Percentiles rank a stretch among this genome's conserved stretches.
Conservation (phyloP, 2,888 invertebrate genomes). For the Mylabris sibirica region DNA sequence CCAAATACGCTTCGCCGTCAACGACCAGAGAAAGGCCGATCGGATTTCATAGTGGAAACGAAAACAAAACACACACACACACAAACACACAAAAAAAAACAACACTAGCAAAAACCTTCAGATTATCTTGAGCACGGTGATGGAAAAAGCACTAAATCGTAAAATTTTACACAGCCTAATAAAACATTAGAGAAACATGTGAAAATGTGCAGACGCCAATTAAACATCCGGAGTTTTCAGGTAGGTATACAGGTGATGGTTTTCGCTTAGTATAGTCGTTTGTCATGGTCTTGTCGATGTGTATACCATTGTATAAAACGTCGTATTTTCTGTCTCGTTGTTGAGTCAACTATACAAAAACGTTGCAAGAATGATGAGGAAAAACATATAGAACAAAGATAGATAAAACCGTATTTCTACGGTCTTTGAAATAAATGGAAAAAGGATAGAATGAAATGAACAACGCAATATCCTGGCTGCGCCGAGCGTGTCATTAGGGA, state of each 20-base stretch:
- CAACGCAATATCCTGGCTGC: constrained; percentile 51
- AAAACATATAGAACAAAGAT: not conserved
- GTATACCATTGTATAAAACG: not conserved
- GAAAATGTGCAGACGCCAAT: not conserved
- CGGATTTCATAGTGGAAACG: not conserved
- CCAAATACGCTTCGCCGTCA: not conserved
- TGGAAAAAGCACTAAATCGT: not conserved
- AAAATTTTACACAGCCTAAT: not conserved
- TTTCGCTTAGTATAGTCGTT: not conserved
- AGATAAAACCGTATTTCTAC: not conserved
- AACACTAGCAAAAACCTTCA: not conserved
- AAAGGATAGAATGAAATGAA: constrained; percentile 27
- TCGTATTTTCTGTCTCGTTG: constrained; percentile 3
- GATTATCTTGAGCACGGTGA: not conserved
- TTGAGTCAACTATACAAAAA: not conserved
- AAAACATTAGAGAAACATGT: not conserved
- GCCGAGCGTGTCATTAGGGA: constrained; percentile 59
- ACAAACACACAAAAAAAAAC: not conserved
- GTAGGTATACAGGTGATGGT: not conserved
- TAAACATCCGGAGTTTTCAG: not conserved
- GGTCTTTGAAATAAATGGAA: not conserved
- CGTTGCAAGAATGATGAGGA: not conserved
- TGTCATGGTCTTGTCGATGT: not conserved
- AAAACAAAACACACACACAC: not conserved
- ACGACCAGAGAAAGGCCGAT: constrained; percentile 9